Base-by-base conservation (phyloP, 2,797 vertebrate genomes). In the Gephyroberyx darwinii region DNA sequence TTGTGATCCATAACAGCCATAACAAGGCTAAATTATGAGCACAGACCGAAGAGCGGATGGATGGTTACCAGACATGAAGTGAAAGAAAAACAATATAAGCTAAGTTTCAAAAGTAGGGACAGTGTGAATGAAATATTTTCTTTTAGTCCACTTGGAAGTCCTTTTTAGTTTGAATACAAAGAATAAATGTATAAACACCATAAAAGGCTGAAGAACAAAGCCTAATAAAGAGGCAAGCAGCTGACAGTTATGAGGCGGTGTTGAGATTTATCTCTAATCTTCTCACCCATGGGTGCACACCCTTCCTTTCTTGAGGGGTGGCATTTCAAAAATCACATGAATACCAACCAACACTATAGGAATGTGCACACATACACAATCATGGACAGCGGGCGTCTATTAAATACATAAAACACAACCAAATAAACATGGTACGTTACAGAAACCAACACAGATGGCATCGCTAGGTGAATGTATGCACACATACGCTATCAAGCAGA, bases 171-270 rank as follows among this genome's bases (percentile, higher is more conserved):
- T 22, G 12, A 74, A 64, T 57, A 31, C 65, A 67, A 69, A 33
- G 53, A 16, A 73, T 12, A 59, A 60, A 60, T 52, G 3, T 35
- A 65, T 31, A 22, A 86, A 78, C 19, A 51, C 20, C 47, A 63
- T 56, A n/a, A 59, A 67, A 69, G 66, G 50, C 62, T 0, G 7
- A 48, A 8, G 48, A 81, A 76, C 60, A 71, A 80, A 64, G 3
- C 41, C 51, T 63, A 77, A 78, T 75, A 73, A 77, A 84, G 66
- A 60, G 69, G 55, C 16, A 13, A 65, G 61, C 69, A 60, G 55
- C 69, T 58, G 68, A 70, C 75, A 74, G 75, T 75, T 73, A 69
- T 16, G 53, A 69, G 51, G 51, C 19, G 0, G 50, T 47, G 48
- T 62, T 70, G 17, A 74, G 56, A 67, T 73, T 0, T 43, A 78